Evolutionary conservation across 2,888 invertebrate genomes (phyloP).

Genomic region (Drosophila setosimentum): DNA sequence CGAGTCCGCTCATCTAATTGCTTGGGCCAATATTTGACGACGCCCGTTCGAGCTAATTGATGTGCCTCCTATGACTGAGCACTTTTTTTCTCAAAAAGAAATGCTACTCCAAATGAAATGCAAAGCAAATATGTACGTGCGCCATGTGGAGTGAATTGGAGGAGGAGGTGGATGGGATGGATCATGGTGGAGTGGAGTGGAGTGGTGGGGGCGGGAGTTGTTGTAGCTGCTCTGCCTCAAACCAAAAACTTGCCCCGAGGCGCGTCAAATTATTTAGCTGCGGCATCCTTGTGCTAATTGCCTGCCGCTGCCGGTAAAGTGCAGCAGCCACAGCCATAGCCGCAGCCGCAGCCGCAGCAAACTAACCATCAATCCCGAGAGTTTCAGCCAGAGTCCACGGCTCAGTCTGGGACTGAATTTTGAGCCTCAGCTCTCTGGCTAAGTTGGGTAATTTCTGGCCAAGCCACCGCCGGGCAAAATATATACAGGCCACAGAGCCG

Average conservation of each 20-base stretch:
- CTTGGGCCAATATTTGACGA: constrained; percentile 63
- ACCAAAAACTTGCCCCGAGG: constrained; percentile 53
- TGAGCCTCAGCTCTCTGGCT: constrained; percentile 43
- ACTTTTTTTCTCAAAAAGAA: constrained; percentile 27
- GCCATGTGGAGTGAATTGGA: constrained; percentile 42
- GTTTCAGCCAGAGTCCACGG: constrained; percentile 24
- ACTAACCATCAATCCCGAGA: constrained; percentile 73
- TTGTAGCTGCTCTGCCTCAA: constrained; percentile 18
- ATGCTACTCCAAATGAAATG: constrained; percentile 34
- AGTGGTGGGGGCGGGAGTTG: constrained; percentile 11
- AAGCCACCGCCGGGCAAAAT: constrained; percentile 77
- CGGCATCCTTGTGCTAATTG: constrained; percentile 81
- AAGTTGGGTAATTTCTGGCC: constrained; percentile 77
- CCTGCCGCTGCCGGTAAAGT: constrained; percentile 68
- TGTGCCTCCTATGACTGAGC: constrained; percentile 25
- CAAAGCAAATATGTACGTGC: constrained; percentile 67
- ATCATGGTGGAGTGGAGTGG: background rate
- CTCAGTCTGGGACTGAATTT: constrained; percentile 40
- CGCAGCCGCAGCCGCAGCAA: constrained; percentile 23
- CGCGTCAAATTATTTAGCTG: constrained; percentile 77
- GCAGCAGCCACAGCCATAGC: constrained; percentile 53
- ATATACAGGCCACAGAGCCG: constrained; percentile 53
- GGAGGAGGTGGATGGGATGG: background rate
- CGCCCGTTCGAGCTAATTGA: constrained; percentile 64
- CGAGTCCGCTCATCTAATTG: constrained; percentile 50